Base-by-base conservation (phyloP, 2,888 invertebrate species). In the Yponomeuta cagnagella region DNA sequence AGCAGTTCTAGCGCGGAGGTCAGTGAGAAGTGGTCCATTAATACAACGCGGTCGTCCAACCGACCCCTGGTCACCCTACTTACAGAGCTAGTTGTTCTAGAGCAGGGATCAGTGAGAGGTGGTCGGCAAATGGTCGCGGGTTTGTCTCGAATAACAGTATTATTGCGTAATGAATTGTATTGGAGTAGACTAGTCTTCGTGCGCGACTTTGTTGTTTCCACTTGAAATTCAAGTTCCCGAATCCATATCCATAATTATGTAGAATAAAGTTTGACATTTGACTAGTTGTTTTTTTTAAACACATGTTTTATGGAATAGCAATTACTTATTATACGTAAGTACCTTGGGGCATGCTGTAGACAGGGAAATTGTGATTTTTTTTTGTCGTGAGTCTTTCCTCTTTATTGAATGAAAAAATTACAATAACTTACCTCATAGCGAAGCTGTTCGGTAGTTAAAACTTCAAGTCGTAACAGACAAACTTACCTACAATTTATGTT, bases 101-200 rank as follows among this genome's bases (percentile, higher is more conserved):
- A 58, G 15, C 15, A 15, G 52, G 5, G 52, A 5, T 58, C 52
- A 58, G 0, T 58, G 52, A 15, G 15, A 58, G 12, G 52, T 58
- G 15, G 15, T 15, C 15, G 15, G 15, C 0, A 12, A 58, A 58
- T 58, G 52, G 65, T 71, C 73, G 52, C 15, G 72, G 72, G 73
- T 73, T 70, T 70, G 72, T 70, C 72, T 72, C 68, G 70, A 52
- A 63, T 71, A 63, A 66, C 52, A 48, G 48, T 48, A 68, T 68
- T 65, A 23, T 68, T 68, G 52, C 52, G 68, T 48, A 68, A 68
- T 68, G 12, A 68, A 12, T 31, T 48, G 48, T 68, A 52, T 68
- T 31, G 33, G 8, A 65, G 65, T 12, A 1, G 52, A 58, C 52
- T 58, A 58, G 52, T 10, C 52, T 58, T 58, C 15, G 52, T 8